Base-by-base conservation (phyloP, 2,113 vertebrate species). In the Saguinus midas region DNA sequence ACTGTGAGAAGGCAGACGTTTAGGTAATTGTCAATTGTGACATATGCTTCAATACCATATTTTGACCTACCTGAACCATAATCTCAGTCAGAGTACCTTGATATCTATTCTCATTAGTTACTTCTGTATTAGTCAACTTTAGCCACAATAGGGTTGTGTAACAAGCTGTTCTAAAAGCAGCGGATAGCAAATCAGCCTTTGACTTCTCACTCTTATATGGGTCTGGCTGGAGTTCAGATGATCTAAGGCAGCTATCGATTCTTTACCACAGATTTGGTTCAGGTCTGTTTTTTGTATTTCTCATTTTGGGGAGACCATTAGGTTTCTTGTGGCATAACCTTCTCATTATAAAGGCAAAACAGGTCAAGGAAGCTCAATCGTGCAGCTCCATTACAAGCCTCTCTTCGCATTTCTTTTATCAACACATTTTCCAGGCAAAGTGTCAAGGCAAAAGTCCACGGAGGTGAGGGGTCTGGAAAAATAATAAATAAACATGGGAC, bases 31-130 rank as follows among this genome's bases (percentile, higher is more conserved):
- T 85, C 66, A 50, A 29, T 43, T 78, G 16, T 61, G 37, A 23
- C 35, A 32, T 0, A 45, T 0, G 3, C 5, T 50, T 87, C 37
- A 21, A 10, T 18, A 79, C 0, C 8, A 50, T 75, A n/a, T 55
- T 85, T 23, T 78, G 52, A 70, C 78, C 89, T 37, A 91, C 13
- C 35, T 23, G 66, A 95, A 35, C 3, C 79, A 21, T 85, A 80
- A 55, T 70, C 4, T 85, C 32, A 10, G 32, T n/a, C 52, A 82
- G 4, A 45, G 12, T 50, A 37, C 68, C 52, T 23, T 55, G 58
- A 82, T 48, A 57, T 91, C 57, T 75, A 85, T 57, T 50, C 45
- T 95, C 66, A 70, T 78, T 64, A 81, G 82, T 96, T 83, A 87
- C 87, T 70, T 81, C 45, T 79, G 10, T 50, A 37, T 78, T 86